Base-by-base conservation (phyloP, 2,888 invertebrate genomes). In the Hydrotaea diabolus region DNA sequence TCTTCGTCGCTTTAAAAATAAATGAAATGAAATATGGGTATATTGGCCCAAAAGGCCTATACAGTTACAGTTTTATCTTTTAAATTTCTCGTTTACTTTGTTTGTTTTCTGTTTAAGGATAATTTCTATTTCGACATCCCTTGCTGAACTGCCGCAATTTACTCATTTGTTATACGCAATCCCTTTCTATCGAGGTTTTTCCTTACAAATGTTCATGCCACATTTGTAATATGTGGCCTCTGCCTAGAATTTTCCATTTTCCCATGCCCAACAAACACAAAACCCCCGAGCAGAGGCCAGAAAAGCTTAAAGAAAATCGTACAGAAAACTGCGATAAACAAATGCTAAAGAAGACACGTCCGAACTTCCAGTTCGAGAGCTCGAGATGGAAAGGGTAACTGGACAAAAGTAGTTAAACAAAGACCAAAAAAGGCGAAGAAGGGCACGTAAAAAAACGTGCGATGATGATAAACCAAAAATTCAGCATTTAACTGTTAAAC, bases 401-500 rank as follows among this genome's bases (percentile, higher is more conserved):
- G n/a, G 17, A 5, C 7, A 43, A 69, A 46, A 69, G 23, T 46
- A 19, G 17, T 23, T 4, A 39, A 69, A 23, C 21, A 43, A 43
- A 46, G 69, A 15, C n/a, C 31, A 15, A 62, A 4, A 23, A 59
- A 21, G 39, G 75, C 26, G 43, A 43, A 21, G 9, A 17, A 77
- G 7, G 31, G 31, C 31, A 2, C 69, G 23, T 31, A 57, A 53
- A 76, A 69, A 81, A 77, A 53, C 3, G 5, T 3, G 17, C 8
- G 9, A 71, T 64, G 31, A 77, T 46, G 43, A 77, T 55, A 39
- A 72, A 80, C 62, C 69, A 79, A 85, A 82, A 82, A 82, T 82
- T 82, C 85, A 82, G 82, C 85, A 85, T 85, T 82, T 82, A 85
- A 80, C 66, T 82, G 69, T 74, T 77, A 59, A 82, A 82, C 74